phyloP scores from a whole-genome alignment of 2,888 invertebrate genomes.

The Horisme vitalbata region DNA sequence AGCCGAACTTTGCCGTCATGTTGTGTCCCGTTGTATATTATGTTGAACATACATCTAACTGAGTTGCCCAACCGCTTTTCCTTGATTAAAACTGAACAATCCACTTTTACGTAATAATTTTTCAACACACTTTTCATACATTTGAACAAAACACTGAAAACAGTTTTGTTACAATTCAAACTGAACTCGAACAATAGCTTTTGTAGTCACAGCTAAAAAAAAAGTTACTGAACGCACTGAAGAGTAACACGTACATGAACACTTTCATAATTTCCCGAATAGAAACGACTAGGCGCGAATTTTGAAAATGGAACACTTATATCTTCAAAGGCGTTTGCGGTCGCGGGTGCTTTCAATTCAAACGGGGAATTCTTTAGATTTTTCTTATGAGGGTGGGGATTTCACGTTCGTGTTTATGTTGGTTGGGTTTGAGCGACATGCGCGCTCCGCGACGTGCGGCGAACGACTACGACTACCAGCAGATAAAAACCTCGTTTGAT shows the following conservation, averaged over 20 bases:
- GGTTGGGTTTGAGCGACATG: conserved; percentile 68
- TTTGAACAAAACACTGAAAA: conserved; percentile 72
- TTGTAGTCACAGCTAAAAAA: conserved; percentile 72
- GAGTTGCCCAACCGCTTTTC: conserved; percentile 75
- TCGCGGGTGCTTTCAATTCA: conserved; percentile 51
- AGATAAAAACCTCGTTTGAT: conserved; percentile 81
- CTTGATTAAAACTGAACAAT: conserved; percentile 74
- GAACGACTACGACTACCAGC: conserved; percentile 67
- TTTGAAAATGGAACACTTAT: conserved; percentile 62
- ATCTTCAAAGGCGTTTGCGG: conserved; percentile 58
- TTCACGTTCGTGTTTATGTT: conserved; percentile 65
- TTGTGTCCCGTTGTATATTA: conserved; percentile 82
- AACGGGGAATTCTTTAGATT: conserved; percentile 50
- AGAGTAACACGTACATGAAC: conserved; percentile 68
- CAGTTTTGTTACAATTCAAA: conserved; percentile 58
- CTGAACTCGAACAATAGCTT: conserved; percentile 73
- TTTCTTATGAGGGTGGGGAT: conserved; percentile 57
- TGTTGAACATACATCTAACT: conserved; percentile 81
- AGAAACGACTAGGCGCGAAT: conserved; percentile 51
- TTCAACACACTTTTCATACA: conserved; percentile 73
- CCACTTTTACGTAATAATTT: conserved; percentile 77
- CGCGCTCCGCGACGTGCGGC: conserved; percentile 72
- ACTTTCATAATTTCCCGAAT: conserved; percentile 77
- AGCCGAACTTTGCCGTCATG: conserved; percentile 84
- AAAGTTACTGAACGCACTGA: conserved; percentile 51